Base-by-base conservation (phyloP, 2,888 invertebrate genomes). In the Isotomurus palustris region DNA sequence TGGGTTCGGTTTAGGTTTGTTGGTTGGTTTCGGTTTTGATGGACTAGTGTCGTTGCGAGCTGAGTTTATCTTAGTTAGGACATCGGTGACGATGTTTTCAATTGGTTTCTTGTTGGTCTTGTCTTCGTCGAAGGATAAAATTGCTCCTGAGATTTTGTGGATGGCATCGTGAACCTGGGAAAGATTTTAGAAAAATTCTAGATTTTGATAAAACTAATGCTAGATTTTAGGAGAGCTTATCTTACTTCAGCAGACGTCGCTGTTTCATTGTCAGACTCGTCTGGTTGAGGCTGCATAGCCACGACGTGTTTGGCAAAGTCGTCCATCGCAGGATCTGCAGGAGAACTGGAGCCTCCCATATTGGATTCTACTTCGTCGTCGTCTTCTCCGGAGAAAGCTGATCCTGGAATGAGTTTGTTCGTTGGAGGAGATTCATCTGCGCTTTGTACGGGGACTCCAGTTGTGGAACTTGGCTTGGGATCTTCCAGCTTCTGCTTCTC, bases 91-190 rank as follows among this genome's bases (percentile, higher is more conserved):
- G 32, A 71, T 69, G 38, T 65, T 65, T 45, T 68, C 69, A 17
- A 71, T 62, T 1, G 66, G 70, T 49, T 65, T 53, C n/a, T 57
- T 60, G 10, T 48, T 38, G 35, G 57, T 52, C 14, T 56, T 41
- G 17, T 58, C 58, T 36, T 67, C 64, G 8, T 62, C 64, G 22
- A 63, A 57, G 10, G 63, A 64, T 2, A 71, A 52, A 10, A 71
- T 56, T 41, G 67, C 70, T 40, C 69, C 70, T 24, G 70, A 71
- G 17, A 71, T 68, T 40, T 68, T 64, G 27, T 69, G 69, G 61
- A 71, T 71, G 3, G 69, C 70, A 41, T 65, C 67, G n/a, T 68
- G 48, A 3, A 63, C 63, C 63, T 63, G 43, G 22, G 28, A 38
- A 29, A 8, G 2, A n/a, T 40, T 40, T 40, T 6, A 40, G 8